Evolutionary conservation across 2,888 invertebrate species (phyloP).

Genomic region (Stegophylla sp.): DNA sequence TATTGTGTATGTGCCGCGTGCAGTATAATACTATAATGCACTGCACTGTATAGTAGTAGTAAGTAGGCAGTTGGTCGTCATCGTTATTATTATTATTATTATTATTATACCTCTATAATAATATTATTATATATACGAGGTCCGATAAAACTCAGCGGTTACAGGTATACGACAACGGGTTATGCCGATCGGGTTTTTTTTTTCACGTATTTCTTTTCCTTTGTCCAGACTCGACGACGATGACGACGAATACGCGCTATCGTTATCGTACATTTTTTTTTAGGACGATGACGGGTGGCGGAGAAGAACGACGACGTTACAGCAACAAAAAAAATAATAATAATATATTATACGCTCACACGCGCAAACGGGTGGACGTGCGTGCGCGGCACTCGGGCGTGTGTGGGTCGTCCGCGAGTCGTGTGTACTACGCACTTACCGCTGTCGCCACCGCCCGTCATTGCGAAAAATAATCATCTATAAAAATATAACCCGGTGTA

Average conservation of each 20-base stretch:
- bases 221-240: conserved; percentile 11
- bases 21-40: background rate
- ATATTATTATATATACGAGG: conserved; percentile 15
- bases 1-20: background rate
- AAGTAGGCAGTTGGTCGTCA: background rate
- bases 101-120: conserved; percentile 1
- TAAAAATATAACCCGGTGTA: too few relatives aligned
- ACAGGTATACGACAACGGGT: background rate
- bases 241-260: background rate
- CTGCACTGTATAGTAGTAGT: too few relatives aligned
- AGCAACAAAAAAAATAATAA: background rate
- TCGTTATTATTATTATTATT: background rate
- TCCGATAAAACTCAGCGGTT: background rate
- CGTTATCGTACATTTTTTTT: conserved; percentile 40
- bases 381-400: background rate
- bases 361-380: too few relatives aligned
- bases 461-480: too few relatives aligned
- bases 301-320: background rate
- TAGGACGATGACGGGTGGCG: background rate
- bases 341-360: background rate
- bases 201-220: background rate
- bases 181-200: conserved; percentile 34
- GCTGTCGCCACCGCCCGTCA: too few relatives aligned
- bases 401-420: too few relatives aligned
- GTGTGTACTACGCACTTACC: background rate